Evolutionary conservation across 2,113 vertebrate species (phyloP), one percentile per base, ranked within the genome.

Genomic region (Cnemophilus loriae): DNA sequence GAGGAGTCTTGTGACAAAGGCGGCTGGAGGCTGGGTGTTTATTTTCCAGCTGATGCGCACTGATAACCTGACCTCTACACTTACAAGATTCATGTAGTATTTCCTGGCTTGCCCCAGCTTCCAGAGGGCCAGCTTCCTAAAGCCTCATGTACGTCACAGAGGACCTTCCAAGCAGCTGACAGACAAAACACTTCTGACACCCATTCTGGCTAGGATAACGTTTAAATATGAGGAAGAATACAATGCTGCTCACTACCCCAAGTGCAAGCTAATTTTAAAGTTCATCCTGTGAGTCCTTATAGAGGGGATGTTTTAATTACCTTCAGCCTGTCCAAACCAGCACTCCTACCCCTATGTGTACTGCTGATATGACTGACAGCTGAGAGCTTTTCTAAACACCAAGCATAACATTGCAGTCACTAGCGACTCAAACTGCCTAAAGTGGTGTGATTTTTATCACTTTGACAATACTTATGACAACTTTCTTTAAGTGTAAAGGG

Each of bases 341-440:
- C 32, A 33, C 44, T 93, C 56, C 52, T 78, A 88, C 27, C 42
- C 39, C 83, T 74, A 14, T 46, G 57, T n/a, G 49, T 80, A 71
- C 74, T 94, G 82, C 85, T 92, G 52, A 73, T 53, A 41, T 52
- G 59, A 83, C 46, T 80, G 93, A 69, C 69, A 95, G 91, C 69
- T 95, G 68, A 87, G 24, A 94, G 93, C 71, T 96, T 87, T 75
- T 87, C 92, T 78, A 53, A 96, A 93, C 90, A 89, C 39, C 53
- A 67, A 64, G 68, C 24, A 76, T 24, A 88, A 68, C 68, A 75
- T 3, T 71, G 73, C 56, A 95, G 64, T 49, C 52, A 64, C 84
- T 37, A 88, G 67, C 3, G 2, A 56, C 50, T 80, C 63, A 70
- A 82, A 70, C 55, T 93, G 85, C 76, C 84, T 86, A 41, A 94